Conservation (phyloP, 2,888 invertebrate species). For the Lasioglossum leucozonium region DNA sequence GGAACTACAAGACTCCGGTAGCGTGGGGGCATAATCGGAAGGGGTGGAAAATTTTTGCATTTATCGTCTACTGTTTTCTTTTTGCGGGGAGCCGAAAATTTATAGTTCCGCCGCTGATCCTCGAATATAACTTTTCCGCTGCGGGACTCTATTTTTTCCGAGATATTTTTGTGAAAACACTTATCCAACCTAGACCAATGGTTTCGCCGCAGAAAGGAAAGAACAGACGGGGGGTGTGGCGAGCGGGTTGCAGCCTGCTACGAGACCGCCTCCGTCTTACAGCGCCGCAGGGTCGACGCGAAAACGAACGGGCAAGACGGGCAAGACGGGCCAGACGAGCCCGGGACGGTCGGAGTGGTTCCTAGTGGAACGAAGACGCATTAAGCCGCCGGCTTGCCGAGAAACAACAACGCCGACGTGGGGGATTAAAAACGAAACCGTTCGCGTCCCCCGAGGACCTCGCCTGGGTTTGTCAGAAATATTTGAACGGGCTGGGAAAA, state of each 20-base stretch:
- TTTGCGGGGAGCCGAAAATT: too few relatives aligned
- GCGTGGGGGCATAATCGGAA: too few relatives aligned
- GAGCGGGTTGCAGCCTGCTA: not conserved
- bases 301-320: not conserved
- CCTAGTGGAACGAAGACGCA: conserved; percentile 13
- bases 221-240: not conserved
- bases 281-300: conserved; percentile 1
- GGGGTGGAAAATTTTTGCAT: too few relatives aligned
- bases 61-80: too few relatives aligned
- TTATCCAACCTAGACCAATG: not conserved
- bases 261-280: conserved; percentile 15
- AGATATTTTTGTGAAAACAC: not conserved
- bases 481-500: not conserved
- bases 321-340: not conserved
- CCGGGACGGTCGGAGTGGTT: not conserved
- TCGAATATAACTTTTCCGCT: not conserved
- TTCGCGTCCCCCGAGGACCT: conserved; percentile 1
- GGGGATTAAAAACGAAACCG: conserved; percentile 43
- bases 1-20: too few relatives aligned
- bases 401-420: conserved; percentile 36
- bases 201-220: conserved; percentile 26
- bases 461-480: conserved; percentile 18
- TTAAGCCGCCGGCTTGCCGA: conserved; percentile 18
- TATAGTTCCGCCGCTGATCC: too few relatives aligned
- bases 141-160: not conserved